Conservation (phyloP, 1,140 invertebrate species). For the Campoletis sonorensis region DNA sequence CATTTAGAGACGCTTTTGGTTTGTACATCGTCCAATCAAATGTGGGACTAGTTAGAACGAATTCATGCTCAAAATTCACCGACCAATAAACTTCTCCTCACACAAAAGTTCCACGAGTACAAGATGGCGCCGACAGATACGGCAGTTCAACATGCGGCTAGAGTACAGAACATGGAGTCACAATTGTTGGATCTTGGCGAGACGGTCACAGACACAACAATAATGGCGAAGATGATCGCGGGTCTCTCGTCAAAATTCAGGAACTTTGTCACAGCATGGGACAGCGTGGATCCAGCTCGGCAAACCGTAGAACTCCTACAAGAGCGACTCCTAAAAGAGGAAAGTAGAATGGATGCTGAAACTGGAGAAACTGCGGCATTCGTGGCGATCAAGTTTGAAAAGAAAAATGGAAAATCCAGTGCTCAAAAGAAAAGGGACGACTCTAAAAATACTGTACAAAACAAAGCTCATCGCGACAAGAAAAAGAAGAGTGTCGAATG, state of each 20-base stretch:
- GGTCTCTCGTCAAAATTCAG: conserved; percentile 12
- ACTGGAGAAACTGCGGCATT: no score
- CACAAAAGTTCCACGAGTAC: conserved; percentile 33
- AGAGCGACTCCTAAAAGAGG: conserved; percentile 35
- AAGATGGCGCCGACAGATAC: not conserved
- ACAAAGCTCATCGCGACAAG: no score
- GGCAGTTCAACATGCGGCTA: conserved; percentile 1
- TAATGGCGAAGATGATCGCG: conserved; percentile 36
- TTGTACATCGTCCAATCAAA: conserved; percentile 37
- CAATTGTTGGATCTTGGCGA: conserved; percentile 24
- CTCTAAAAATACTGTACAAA: no score
- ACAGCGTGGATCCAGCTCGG: conserved; percentile 38
- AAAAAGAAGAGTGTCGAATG: no score
- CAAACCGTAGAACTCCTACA: conserved; percentile 31
- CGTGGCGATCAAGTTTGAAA: no score
- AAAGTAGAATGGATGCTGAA: conserved; percentile 9
- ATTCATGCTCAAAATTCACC: conserved; percentile 27
- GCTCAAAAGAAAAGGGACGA: no score
- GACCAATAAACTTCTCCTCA: conserved; percentile 17
- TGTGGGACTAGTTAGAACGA: conserved; percentile 33
- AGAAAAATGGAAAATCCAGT: no score
- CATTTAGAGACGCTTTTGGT: conserved; percentile 36
- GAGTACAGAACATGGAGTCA: conserved; percentile 20
- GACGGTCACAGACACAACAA: not conserved
- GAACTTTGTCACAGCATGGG: conserved; percentile 30